Percentiles rank a stretch among this genome's conserved stretches.
Evolutionary conservation across 2,797 vertebrate genomes (phyloP).

Genomic region (Notamacropus eugenii): DNA sequence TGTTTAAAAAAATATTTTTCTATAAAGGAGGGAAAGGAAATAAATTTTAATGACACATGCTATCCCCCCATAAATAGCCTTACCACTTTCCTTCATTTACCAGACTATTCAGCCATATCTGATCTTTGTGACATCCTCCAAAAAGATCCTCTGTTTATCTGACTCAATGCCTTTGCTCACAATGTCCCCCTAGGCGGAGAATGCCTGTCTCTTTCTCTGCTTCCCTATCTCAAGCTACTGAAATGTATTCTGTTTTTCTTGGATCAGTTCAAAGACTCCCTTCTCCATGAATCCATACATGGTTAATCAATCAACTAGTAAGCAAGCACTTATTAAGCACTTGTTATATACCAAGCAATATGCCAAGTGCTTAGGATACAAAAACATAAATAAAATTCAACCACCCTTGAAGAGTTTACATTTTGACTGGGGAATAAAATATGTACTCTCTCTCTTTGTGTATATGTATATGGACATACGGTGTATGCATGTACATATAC

Average conservation of each 20-base stretch:
- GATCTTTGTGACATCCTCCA: not conserved
- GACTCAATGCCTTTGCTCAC: not conserved
- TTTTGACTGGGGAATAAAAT: not conserved
- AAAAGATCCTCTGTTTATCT: not conserved
- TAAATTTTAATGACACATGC: not conserved
- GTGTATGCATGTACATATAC: no score
- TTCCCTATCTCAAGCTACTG: not conserved
- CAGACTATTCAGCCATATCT: not conserved
- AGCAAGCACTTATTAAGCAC: not conserved
- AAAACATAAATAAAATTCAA: not conserved
- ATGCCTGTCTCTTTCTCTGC: not conserved
- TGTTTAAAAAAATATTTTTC: not conserved
- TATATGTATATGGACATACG: no score
- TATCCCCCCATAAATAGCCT: not conserved
- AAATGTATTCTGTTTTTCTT: not conserved
- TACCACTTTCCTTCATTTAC: not conserved
- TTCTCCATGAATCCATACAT: not conserved
- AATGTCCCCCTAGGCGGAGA: not conserved
- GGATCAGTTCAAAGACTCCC: not conserved
- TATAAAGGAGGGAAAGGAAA: not conserved
- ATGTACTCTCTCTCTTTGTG: not conserved
- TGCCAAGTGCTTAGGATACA: not conserved
- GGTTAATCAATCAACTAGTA: not conserved
- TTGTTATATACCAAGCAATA: not conserved
- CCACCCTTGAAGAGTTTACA: not conserved